phyloP scores from a whole-genome alignment of 2,113 vertebrate species.

The Psittacula cyanocephala region DNA sequence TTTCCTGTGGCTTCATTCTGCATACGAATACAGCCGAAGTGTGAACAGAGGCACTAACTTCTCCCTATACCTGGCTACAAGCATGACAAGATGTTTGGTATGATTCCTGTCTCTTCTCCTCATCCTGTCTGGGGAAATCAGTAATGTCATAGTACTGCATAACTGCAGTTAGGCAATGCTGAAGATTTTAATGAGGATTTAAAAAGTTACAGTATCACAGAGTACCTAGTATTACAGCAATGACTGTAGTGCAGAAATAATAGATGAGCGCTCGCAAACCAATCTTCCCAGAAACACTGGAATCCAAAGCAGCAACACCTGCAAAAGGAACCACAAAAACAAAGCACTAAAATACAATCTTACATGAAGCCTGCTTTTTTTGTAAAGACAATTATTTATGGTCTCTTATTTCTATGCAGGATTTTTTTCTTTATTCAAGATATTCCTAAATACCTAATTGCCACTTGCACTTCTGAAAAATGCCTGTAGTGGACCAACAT shows the following conservation, averaged over 20 bases:
- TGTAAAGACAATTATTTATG: not conserved
- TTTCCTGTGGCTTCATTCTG: not conserved
- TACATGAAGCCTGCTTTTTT: not conserved
- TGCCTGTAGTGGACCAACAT: not conserved
- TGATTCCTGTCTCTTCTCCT: not conserved
- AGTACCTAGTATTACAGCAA: slow-evolving; percentile 93
- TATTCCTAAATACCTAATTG: not conserved
- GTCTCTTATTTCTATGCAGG: not conserved
- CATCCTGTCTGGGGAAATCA: not conserved
- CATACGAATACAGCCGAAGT: not conserved
- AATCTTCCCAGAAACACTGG: slow-evolving; percentile 91
- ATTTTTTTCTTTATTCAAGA: not conserved
- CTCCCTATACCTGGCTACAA: not conserved
- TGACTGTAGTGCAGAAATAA: slow-evolving; percentile 91
- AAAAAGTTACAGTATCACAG: not conserved
- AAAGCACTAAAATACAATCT: not conserved
- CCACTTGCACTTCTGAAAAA: not conserved
- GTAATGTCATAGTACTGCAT: not conserved
- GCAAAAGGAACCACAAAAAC: not conserved
- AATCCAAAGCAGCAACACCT: slow-evolving; percentile 96
- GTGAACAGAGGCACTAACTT: not conserved
- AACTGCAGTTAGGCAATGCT: not conserved
- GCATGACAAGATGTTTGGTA: not conserved
- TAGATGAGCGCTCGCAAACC: slow-evolving; percentile 90
- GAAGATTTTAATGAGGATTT: not conserved